Evolutionary conservation across 2,797 vertebrate genomes (phyloP), one percentile per base, ranked within the genome.

Genomic region (Rhynchotus rufescens): DNA sequence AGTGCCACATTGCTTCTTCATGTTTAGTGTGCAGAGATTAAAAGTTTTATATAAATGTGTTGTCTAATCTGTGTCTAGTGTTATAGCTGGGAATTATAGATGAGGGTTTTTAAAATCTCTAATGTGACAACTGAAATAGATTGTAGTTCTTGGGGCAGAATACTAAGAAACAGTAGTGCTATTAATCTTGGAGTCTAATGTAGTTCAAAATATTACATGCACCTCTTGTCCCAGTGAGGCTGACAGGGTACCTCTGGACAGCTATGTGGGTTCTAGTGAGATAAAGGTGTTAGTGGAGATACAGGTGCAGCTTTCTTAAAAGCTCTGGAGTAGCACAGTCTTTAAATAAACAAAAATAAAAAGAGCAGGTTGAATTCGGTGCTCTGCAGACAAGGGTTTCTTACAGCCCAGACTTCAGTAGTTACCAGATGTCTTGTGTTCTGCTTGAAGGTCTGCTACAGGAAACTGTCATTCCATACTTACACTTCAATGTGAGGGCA

Each of bases 301-400:
- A 61, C 16, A 51, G 14, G 16, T 57, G 57, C 15, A 21, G 8
- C 0, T 61, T 28, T 23, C 0, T 0, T 67, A 49, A 49, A 49
- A 45, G 44, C 19, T 45, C 4, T 45, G 9, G 44, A 45, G 17
- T 9, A 45, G 44, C 44, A 45, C 44, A 45, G 44, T 45, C 44
- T 45, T 13, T 40, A 40, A 40, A 36, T 36, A 36, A 36, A 40
- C 14, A 40, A 40, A 40, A 81, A 51, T 28, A 17, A 64, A 86
- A 64, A 17, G 14, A 12, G 10, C 47, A 49, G 10, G 20, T 76
- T 45, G 30, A 83, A 30, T n/a, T 74, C 12, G 26, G 4, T 9
- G 42, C 14, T 65, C 3, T 12, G 14, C 64, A 73, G 57, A 14
- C 6, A 74, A 69, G 12, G 17, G 26, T 54, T 83, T 91, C 13